Conservation (phyloP, 2,113 vertebrate genomes). For the Eptesicus fuscus region DNA sequence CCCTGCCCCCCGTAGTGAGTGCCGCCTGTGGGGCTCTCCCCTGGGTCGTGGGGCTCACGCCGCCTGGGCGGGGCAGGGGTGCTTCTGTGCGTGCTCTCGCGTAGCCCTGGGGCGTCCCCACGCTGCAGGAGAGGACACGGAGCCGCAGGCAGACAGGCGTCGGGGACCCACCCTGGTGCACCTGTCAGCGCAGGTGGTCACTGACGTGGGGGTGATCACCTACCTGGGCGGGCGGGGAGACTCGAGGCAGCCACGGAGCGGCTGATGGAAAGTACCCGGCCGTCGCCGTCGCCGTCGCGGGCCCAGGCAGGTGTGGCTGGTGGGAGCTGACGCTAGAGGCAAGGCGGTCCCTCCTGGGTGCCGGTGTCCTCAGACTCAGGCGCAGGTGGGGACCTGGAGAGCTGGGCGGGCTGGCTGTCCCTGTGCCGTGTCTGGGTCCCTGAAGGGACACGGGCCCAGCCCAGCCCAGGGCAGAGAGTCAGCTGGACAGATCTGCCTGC, state of each 20-base stretch:
- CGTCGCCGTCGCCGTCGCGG: accelerated
- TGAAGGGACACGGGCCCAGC: background rate
- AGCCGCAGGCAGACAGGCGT: background rate
- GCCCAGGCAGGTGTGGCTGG: background rate
- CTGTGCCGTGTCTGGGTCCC: accelerated
- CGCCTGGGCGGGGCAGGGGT: background rate
- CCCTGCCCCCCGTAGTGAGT: constrained; percentile 88
- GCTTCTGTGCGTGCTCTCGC: background rate
- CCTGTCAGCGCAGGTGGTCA: background rate
- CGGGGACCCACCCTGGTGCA: background rate
- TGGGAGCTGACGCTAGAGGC: accelerated
- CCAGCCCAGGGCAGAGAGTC: background rate
- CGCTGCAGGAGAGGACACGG: background rate
- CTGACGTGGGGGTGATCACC: accelerated
- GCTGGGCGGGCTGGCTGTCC: background rate
- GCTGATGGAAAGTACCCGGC: background rate
- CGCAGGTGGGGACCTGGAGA: background rate
- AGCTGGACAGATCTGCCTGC: background rate
- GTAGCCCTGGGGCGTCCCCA: accelerated
- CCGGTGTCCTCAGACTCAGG: background rate
- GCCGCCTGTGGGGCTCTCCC: background rate
- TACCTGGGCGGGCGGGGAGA: background rate
- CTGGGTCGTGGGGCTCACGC: accelerated
- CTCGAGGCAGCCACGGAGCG: background rate
- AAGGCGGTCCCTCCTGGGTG: accelerated